A percentile compares a stretch with the other conserved stretches of the same genome.
Evolutionary conservation across 2,888 invertebrate genomes (phyloP).

Genomic region (Anoncus sp.): DNA sequence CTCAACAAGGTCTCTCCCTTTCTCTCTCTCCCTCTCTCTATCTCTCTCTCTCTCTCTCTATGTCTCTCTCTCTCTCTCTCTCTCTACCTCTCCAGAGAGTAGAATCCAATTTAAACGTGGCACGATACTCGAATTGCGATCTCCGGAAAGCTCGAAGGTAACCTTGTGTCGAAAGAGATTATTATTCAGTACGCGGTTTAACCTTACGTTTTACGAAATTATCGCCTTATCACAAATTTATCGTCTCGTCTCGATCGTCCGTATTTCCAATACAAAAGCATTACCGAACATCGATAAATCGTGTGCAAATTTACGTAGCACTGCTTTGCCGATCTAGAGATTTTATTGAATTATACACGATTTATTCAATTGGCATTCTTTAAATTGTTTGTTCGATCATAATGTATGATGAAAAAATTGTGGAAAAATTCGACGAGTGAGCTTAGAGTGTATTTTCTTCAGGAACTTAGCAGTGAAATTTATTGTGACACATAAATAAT

Average conservation of each 20-base stretch:
- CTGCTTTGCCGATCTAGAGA: slow-evolving; percentile 15
- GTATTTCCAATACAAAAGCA: slow-evolving; percentile 11
- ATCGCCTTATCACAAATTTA: slow-evolving; percentile 50
- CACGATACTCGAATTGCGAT: slow-evolving; percentile 74
- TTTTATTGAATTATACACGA: not conserved
- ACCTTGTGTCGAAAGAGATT: slow-evolving; percentile 47
- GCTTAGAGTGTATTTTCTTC: too few relatives aligned
- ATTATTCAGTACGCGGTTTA: slow-evolving; percentile 47
- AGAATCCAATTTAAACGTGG: slow-evolving; percentile 76
- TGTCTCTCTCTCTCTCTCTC: slow-evolving; percentile 45
- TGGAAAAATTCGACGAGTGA: not conserved
- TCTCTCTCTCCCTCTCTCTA: not conserved
- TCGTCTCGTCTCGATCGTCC: slow-evolving; percentile 13
- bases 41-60: slow-evolving; percentile 11
- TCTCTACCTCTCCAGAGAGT: slow-evolving; percentile 70
- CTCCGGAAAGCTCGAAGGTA: slow-evolving; percentile 47
- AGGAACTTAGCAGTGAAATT: too few relatives aligned
- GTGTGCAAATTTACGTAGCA: slow-evolving; percentile 13
- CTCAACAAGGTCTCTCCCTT: not conserved
- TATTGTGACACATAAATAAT: too few relatives aligned
- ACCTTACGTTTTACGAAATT: slow-evolving; percentile 51
- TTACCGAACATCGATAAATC: slow-evolving; percentile 14
- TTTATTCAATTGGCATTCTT: not conserved
- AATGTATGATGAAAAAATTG: not conserved
- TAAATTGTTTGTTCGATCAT: not conserved